phyloP scores from a whole-genome alignment of 2,797 vertebrate species.

The Myotis daubentonii region DNA sequence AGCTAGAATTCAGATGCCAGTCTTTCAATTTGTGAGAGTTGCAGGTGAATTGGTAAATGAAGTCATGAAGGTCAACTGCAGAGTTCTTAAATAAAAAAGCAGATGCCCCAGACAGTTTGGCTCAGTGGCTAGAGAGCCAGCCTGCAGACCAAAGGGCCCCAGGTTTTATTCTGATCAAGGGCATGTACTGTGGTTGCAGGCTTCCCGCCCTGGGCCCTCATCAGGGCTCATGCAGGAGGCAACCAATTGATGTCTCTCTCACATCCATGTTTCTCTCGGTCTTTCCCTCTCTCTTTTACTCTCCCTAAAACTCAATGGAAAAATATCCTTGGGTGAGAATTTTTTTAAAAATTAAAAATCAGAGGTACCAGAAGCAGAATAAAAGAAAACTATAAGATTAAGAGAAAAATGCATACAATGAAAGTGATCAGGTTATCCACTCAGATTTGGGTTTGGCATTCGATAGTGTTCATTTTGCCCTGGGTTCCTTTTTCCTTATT shows the following conservation, averaged over 20 bases:
- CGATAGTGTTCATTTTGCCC: constrained; percentile 15
- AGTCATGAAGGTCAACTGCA: constrained; percentile 47
- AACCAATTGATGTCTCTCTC: no score
- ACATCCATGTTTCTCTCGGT: no score
- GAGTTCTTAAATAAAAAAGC: constrained; percentile 47
- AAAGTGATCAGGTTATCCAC: background rate
- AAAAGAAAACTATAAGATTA: constrained; percentile 46
- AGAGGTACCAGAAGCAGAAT: background rate
- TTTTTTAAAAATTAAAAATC: background rate
- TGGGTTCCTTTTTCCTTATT: background rate
- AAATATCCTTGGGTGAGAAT: no score
- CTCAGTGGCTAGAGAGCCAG: no score
- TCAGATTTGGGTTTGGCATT: constrained; percentile 44
- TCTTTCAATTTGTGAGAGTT: constrained; percentile 45
- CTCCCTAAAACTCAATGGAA: no score
- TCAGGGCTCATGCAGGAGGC: no score
- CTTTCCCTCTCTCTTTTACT: no score
- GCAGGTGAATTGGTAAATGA: constrained; percentile 59
- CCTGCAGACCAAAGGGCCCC: no score
- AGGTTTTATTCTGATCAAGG: no score
- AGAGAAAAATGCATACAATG: constrained; percentile 39
- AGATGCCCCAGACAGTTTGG: background rate
- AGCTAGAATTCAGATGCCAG: constrained; percentile 39
- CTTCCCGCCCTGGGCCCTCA: no score
- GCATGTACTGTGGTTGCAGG: no score